phyloP scores from a whole-genome alignment of 2,888 invertebrate species.

The Dynastes tityus region DNA sequence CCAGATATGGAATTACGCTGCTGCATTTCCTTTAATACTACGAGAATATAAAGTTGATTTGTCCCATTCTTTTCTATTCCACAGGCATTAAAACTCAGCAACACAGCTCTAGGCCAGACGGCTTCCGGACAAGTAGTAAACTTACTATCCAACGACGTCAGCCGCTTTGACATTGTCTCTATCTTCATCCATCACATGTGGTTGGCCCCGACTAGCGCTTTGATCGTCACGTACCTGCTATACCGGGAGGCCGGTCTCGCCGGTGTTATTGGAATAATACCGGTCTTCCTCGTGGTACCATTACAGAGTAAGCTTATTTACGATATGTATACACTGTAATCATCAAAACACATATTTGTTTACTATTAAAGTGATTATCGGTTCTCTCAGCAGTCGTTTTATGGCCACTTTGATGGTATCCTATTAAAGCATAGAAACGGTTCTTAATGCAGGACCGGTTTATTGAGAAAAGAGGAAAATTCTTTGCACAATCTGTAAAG shows the following conservation, averaged over 20 bases:
- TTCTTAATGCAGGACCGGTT: background rate
- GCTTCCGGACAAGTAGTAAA: conserved; percentile 94
- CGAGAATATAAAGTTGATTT: too few species aligned
- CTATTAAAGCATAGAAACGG: conserved; percentile 5
- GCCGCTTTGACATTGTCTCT: conserved; percentile 90
- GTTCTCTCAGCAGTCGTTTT: conserved; percentile 15
- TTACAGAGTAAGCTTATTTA: conserved; percentile 79
- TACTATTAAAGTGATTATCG: conserved; percentile 22
- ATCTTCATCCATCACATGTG: conserved; percentile 90
- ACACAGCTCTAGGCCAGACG: conserved; percentile 80
- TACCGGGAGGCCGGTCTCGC: conserved; percentile 83
- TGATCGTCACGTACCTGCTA: conserved; percentile 84
- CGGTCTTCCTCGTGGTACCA: conserved; percentile 86
- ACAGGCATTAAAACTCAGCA: conserved; percentile 82
- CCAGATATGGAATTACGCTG: too few species aligned
- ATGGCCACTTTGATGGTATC: background rate
- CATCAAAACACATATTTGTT: conserved; percentile 36
- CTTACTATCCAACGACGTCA: conserved; percentile 94
- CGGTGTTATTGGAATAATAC: conserved; percentile 84
- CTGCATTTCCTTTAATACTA: too few species aligned
- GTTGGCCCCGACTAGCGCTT: conserved; percentile 81
- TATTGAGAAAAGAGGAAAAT: background rate
- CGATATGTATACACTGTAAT: conserved; percentile 24
- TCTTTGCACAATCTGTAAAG: too few species aligned
- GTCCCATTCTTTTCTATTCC: conserved; percentile 53